Conservation (phyloP, 2,888 invertebrate genomes). For the Schizaphis graminum region DNA sequence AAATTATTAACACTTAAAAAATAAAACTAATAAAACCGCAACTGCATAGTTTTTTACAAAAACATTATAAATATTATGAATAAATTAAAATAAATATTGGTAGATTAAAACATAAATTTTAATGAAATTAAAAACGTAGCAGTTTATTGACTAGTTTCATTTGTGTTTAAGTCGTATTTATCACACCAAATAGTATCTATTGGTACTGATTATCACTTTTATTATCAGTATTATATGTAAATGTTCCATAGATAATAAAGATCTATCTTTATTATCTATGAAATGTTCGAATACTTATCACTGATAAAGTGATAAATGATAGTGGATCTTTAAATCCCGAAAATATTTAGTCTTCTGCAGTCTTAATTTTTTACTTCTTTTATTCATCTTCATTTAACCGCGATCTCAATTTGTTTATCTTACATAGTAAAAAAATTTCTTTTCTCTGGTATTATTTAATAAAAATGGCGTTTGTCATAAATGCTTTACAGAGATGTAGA, state of each 20-base stretch:
- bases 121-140: not conserved
- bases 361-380: no score
- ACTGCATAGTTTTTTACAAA: not conserved
- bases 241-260: no score
- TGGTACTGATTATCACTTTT: not conserved
- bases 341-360: no score
- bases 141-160: not conserved
- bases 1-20: not conserved
- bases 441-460: not conserved
- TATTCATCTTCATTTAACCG: no score
- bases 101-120: not conserved
- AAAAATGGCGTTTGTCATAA: slow-evolving; percentile 45
- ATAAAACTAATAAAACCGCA: not conserved
- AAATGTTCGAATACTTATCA: no score
- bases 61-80: slow-evolving; percentile 4
- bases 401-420: no score
- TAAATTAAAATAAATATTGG: not conserved
- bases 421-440: no score
- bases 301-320: no score
- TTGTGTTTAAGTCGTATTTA: not conserved
- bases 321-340: no score
- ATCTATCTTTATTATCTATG: no score
- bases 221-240: no score
- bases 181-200: not conserved
- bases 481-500: slow-evolving; percentile 37